phyloP scores from a whole-genome alignment of 2,113 vertebrate genomes.

The Cyprinodon brontotheroides region DNA sequence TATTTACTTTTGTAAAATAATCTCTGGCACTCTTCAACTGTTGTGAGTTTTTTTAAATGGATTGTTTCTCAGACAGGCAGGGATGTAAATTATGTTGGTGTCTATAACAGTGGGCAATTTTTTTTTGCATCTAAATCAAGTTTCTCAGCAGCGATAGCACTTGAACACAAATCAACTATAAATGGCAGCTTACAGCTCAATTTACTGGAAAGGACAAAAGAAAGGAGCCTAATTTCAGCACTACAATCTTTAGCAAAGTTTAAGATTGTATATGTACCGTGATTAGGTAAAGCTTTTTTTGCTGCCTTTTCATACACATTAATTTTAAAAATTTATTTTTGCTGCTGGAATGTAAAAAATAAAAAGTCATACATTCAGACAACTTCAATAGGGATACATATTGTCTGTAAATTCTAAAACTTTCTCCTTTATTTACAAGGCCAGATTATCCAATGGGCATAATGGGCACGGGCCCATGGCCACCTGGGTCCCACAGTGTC shows the following conservation, averaged over 20 bases:
- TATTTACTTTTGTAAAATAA: constrained; percentile 10
- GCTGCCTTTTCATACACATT: neutral
- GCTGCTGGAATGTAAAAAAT: no score
- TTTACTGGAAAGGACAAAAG: neutral
- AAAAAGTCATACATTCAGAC: no score
- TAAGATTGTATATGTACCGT: neutral
- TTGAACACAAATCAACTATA: neutral
- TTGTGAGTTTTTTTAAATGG: neutral
- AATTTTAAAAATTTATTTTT: neutral
- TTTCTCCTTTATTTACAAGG: no score
- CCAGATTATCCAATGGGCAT: no score
- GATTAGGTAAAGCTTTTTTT: neutral
- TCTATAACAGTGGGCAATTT: constrained; percentile 20
- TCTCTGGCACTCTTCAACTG: neutral
- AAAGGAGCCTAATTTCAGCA: neutral
- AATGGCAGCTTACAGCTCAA: neutral
- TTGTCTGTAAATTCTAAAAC: no score
- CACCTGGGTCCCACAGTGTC: no score
- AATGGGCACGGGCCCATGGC: no score
- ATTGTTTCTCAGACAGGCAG: neutral
- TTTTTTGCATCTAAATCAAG: constrained; percentile 19
- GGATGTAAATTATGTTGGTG: constrained; percentile 26
- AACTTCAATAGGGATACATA: no score
- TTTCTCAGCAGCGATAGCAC: constrained; percentile 8
- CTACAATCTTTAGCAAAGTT: neutral